Conservation (phyloP, 2,113 vertebrate genomes). For the Lanius ludovicianus region DNA sequence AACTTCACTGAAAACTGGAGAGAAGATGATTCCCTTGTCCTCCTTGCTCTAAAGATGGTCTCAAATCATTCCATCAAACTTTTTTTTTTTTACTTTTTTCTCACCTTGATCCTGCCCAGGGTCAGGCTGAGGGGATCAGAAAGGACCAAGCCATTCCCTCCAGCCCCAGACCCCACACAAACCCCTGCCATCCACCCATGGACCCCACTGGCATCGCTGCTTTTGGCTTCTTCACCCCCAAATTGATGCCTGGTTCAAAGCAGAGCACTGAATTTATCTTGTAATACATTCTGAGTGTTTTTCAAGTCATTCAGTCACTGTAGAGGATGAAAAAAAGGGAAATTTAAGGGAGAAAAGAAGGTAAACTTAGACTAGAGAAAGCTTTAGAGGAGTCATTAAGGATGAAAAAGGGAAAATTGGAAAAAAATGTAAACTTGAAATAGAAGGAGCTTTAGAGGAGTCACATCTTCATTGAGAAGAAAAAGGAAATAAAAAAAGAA, state of each 20-base stretch:
- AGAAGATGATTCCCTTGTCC: background rate
- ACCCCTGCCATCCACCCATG: rapidly evolving
- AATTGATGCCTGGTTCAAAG: background rate
- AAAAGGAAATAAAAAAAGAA: background rate
- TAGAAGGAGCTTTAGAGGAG: no score
- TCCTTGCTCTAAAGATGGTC: background rate
- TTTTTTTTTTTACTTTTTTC: background rate
- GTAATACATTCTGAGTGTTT: background rate
- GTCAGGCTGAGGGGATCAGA: background rate
- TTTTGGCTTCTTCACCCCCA: background rate
- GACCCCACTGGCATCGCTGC: rapidly evolving
- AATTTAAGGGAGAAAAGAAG: rapidly evolving
- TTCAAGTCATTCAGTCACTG: rapidly evolving
- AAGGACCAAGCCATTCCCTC: background rate
- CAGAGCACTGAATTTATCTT: background rate
- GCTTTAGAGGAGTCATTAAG: background rate
- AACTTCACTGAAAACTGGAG: background rate
- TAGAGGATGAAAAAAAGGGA: background rate
- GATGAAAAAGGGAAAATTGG: background rate
- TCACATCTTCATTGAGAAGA: background rate
- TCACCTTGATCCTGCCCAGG: background rate
- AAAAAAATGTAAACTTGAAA: background rate
- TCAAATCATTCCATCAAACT: background rate
- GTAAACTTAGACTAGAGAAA: background rate
- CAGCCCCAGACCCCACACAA: background rate